These are phyloP conservation scores for Cromileptes altivelis DNA, from an alignment of 2,113 vertebrate genomes.

Conservation along the genomic window DNA sequence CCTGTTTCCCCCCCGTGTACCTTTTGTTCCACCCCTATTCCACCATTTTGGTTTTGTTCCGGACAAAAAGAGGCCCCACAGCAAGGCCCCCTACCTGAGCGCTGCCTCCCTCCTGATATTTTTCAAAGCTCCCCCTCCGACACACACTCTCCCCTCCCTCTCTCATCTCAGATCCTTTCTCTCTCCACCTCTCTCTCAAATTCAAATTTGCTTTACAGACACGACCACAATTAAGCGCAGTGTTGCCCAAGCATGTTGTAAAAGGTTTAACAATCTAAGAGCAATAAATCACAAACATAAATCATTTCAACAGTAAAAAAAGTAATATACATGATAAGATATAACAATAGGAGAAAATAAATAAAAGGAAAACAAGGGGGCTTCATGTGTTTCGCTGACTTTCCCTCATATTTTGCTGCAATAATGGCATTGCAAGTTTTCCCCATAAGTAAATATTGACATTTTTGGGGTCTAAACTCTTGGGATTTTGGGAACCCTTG, in stretches of 20 bases:
- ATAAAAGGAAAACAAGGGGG: not conserved
- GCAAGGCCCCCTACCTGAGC: slow-evolving; percentile 69
- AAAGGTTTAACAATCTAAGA: not conserved
- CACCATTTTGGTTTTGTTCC: slow-evolving; percentile 76
- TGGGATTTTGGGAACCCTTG: not conserved
- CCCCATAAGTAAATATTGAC: not conserved
- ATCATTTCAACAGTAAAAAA: not conserved
- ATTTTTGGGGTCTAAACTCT: not conserved
- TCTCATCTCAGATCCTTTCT: slow-evolving; percentile 1
- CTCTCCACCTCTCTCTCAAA: slow-evolving; percentile 7
- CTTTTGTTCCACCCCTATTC: slow-evolving; percentile 72
- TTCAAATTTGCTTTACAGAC: not conserved
- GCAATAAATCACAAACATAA: not conserved
- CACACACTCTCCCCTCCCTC: not conserved
- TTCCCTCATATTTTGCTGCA: not conserved
- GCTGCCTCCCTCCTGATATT: slow-evolving; percentile 41
- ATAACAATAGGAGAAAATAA: not conserved
- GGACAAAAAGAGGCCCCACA: slow-evolving; percentile 73
- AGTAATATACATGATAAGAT: not conserved
- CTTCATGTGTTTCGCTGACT: not conserved
- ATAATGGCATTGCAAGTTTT: not conserved
- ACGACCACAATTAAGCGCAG: not conserved
- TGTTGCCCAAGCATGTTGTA: not conserved
- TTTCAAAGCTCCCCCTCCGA: slow-evolving; percentile 46
- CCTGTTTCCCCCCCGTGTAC: slow-evolving; percentile 51